Evolutionary conservation across 2,888 invertebrate species (phyloP), one percentile per base, ranked within the genome.

Genomic region (Synergus umbraculus): DNA sequence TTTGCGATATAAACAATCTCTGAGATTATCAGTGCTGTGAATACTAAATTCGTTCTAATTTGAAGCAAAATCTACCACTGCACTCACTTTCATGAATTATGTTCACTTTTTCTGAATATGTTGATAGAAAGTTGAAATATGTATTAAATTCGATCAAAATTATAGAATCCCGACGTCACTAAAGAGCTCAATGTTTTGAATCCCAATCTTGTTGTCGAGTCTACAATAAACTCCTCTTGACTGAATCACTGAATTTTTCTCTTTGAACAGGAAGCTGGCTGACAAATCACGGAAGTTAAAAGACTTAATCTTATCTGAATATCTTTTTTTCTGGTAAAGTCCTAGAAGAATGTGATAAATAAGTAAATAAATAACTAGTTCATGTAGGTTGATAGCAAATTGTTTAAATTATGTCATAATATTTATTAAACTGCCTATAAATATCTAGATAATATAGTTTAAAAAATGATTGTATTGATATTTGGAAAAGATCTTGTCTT

Each of bases 211-310:
- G 37, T 37, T n/a, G n/a, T n/a, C n/a, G 54, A 54, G 54, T 54
- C 54, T n/a, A 54, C n/a, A 54, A n/a, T 54, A 7, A 37, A 8
- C 54, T 54, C 54, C n/a, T n/a, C 54, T n/a, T 54, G 54, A n/a
- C n/a, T 54, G 54, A n/a, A 54, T 54, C 54, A 54, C n/a, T 54
- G 54, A n/a, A n/a, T 54, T 54, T 54, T 54, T 54, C n/a, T n/a
- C 54, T 54, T 54, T 54, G n/a, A 54, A 54, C 8, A 54, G 54
- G 54, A 54, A 9, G 54, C 54, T 54, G 54, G n/a, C 8, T 54
- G 54, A 54, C 54, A 54, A 54, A 54, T 54, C n/a, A 7, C 54
- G 54, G 54, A 54, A 54, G 54, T n/a, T n/a, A n/a, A 54, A 8
- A 54, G n/a, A 54, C n/a, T 54, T 8, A 54, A n/a, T n/a, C n/a